phyloP scores from a whole-genome alignment of 1,140 invertebrate species.

The Magallana gigas region DNA sequence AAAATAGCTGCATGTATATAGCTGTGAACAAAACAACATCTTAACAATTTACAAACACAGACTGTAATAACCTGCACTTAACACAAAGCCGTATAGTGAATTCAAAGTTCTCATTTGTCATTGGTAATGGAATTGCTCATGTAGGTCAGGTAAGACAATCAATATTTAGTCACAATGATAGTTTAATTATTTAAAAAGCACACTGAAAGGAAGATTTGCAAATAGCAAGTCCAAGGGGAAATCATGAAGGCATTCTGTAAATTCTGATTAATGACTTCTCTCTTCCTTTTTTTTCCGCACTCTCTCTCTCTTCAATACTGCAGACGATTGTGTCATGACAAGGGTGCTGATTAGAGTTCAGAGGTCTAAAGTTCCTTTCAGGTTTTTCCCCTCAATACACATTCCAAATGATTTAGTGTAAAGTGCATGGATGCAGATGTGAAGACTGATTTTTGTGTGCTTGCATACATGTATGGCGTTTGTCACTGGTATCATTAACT shows the following conservation, averaged over 20 bases:
- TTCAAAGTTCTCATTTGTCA: background rate
- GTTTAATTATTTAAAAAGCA: slow-evolving; percentile 29
- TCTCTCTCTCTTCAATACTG: background rate
- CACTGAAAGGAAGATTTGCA: slow-evolving; percentile 30
- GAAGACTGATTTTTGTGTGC: too few species aligned
- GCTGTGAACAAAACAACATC: too few species aligned
- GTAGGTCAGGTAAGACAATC: slow-evolving; percentile 15
- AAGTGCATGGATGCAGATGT: too few species aligned
- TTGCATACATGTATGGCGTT: too few species aligned
- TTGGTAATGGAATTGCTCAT: slow-evolving; percentile 7
- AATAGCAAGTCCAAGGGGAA: slow-evolving; percentile 5
- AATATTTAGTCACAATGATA: slow-evolving; percentile 28
- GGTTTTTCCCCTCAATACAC: background rate
- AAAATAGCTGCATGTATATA: too few species aligned
- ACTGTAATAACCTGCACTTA: too few species aligned
- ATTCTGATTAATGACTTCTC: slow-evolving; percentile 19
- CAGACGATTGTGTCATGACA: background rate
- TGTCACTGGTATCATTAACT: too few species aligned
- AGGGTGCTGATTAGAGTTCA: background rate
- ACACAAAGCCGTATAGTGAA: too few species aligned
- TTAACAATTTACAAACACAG: too few species aligned
- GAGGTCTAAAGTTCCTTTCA: too few species aligned
- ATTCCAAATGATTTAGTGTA: background rate
- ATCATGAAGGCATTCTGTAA: slow-evolving; percentile 15
- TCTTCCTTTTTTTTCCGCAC: background rate